These are phyloP conservation scores for Odontomachus brunneus DNA, from an alignment of 1,140 invertebrate genomes.

Conservation along the genomic window DNA sequence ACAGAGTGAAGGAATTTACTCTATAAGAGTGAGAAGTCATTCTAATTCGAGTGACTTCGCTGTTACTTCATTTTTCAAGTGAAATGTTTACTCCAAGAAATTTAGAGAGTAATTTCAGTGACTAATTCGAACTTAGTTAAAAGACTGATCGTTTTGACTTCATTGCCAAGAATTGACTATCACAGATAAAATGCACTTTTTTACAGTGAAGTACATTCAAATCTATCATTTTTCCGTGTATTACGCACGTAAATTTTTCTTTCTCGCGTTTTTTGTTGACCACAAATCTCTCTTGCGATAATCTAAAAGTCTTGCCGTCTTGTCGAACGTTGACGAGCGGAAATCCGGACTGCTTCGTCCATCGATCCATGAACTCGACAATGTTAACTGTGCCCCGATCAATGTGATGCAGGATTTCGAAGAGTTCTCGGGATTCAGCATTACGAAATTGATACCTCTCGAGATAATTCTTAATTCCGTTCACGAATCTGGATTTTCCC, in stretches of 20 bases:
- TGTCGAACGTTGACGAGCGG: constrained; percentile 89
- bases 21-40: too few relatives aligned
- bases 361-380: constrained; percentile 92
- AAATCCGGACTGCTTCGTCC: constrained; percentile 95
- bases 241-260: constrained; percentile 41
- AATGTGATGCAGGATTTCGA: constrained; percentile 80
- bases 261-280: constrained; percentile 7
- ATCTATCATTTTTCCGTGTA: too few relatives aligned
- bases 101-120: too few relatives aligned
- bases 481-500: constrained; percentile 89
- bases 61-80: too few relatives aligned
- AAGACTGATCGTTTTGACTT: too few relatives aligned
- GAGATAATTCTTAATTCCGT: constrained; percentile 90
- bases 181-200: too few relatives aligned
- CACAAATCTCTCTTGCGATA: constrained; percentile 90
- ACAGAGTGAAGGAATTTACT: too few relatives aligned
- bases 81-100: too few relatives aligned
- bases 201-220: too few relatives aligned
- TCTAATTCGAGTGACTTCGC: too few relatives aligned
- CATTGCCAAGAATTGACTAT: too few relatives aligned
- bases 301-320: constrained; percentile 81
- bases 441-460: constrained; percentile 89
- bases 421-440: constrained; percentile 92
- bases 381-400: constrained; percentile 39
- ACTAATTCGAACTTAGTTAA: too few relatives aligned